Evolutionary conservation across 2,113 vertebrate genomes (phyloP), one percentile per base, ranked within the genome.

Genomic region (Capreolus pygargus): DNA sequence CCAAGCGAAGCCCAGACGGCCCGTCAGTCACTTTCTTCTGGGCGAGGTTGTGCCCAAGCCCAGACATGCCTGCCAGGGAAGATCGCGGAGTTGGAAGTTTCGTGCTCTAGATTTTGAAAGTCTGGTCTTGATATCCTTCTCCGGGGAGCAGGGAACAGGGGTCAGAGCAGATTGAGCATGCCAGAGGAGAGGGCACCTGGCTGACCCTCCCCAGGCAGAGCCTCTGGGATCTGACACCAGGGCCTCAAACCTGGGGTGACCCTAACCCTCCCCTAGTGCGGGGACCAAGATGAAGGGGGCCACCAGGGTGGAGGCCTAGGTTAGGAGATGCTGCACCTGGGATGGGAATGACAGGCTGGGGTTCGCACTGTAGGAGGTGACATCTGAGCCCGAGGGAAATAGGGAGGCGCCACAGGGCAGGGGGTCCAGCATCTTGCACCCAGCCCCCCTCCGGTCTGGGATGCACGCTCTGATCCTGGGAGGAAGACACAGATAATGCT

Each of bases 1-100:
- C 39, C 23, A 28, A 86, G 27, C 47, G 13, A 84, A 98, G 97
- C 97, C 97, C 96, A 96, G 98, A 55, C 43, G 5, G 95, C 25
- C 57, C 97, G 92, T 97, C 96, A 94, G 90, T 87, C 96, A 60
- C 95, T 88, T 28, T 61, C 89, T 61, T 91, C 58, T 87, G 98
- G 98, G 98, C 91, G 98, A 98, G 98, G 98, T 97, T 89, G 91
- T 52, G 52, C 98, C 99, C 98, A 98, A 98, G 99, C 98, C 95
- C 98, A 95, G 98, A 98, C 98, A 98, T 10, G 98, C 98, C 97
- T 79, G 11, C 0, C 0, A 13, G 86, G 47, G 60, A 16, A 45
- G 47, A 47, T 28, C 45, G 1, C 52, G 61, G 79, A 55, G 43
- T 15, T 47, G 15, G 64, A 28, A 43, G 76, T 28, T 57, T 30